Evolutionary conservation across 2,888 invertebrate genomes (phyloP), one percentile per base, ranked within the genome.

Genomic region (Acanthosepion lycidas): DNA sequence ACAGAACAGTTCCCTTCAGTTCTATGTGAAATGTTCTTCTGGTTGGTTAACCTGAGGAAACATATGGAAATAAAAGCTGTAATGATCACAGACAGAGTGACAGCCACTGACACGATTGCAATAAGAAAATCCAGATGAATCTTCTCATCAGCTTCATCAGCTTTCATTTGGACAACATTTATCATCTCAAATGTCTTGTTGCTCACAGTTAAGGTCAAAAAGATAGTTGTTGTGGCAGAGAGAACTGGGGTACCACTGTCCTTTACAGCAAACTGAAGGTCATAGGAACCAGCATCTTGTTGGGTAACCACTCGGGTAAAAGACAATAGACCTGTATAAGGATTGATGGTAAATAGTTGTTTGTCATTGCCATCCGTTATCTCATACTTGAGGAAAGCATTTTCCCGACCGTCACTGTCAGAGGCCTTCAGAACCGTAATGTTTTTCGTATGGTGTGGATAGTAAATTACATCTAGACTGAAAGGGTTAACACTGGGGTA

Each of bases 221-320:
- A 78, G 33, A 78, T 78, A 18, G 78, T 78, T 12, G 78, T 78
- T 2, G 78, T 78, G 78, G 78, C 78, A n/a, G 78, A 78, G 33
- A 78, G 78, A 78, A 78, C 78, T 78, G 78, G 78, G n/a, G 78
- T 78, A 33, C 78, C 78, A n/a, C 78, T 78, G 78, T 78, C 78
- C n/a, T 78, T 78, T 33, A 78, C 78, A 4, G 78, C 78, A 78
- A 78, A 78, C 78, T 78, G 78, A 12, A 78, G 78, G n/a, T 78
- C 78, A 78, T 78, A 78, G 78, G 78, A 78, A n/a, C 78, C 78
- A 33, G 78, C 78, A 18, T 78, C 78, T 78, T 78, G 78, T 18
- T 78, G 78, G 78, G 12, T 78, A 33, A 78, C n/a, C n/a, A 78
- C 78, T 15, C 78, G 78, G 1, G 78, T 78, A n/a, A 78, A 78